Conservation (phyloP, 2,797 vertebrate species). For the Leontopithecus rosalia region DNA sequence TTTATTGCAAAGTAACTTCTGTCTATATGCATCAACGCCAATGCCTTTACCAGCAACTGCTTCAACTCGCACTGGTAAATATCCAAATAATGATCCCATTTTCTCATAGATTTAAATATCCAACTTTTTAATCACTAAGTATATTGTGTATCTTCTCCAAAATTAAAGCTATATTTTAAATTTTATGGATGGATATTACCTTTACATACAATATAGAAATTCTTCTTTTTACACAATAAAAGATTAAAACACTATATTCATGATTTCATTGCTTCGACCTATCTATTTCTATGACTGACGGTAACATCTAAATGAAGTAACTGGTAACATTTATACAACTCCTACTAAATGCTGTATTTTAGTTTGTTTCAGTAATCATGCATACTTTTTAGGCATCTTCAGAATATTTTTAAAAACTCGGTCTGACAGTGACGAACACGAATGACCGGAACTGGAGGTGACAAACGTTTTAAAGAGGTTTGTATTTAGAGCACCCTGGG, state of each 20-base stretch:
- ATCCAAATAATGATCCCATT: background rate
- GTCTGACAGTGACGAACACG: background rate
- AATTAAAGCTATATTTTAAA: conserved; percentile 22
- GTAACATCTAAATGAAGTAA: conserved; percentile 24
- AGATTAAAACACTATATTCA: background rate
- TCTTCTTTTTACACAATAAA: background rate
- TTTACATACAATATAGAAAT: background rate
- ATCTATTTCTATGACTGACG: background rate
- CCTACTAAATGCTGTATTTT: background rate
- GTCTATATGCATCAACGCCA: background rate
- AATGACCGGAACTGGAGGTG: background rate
- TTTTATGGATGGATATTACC: background rate
- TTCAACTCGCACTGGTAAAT: background rate
- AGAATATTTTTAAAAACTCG: background rate
- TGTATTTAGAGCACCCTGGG: background rate
- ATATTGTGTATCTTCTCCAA: background rate
- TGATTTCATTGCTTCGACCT: background rate
- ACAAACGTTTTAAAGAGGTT: background rate
- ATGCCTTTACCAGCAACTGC: background rate
- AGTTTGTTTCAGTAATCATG: background rate
- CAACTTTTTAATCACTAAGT: background rate
- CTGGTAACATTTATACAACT: background rate
- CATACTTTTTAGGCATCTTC: background rate
- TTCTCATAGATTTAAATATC: background rate
- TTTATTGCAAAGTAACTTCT: background rate